Evolutionary conservation across 2,113 vertebrate species (phyloP).

Genomic region (Sigmodon hispidus): DNA sequence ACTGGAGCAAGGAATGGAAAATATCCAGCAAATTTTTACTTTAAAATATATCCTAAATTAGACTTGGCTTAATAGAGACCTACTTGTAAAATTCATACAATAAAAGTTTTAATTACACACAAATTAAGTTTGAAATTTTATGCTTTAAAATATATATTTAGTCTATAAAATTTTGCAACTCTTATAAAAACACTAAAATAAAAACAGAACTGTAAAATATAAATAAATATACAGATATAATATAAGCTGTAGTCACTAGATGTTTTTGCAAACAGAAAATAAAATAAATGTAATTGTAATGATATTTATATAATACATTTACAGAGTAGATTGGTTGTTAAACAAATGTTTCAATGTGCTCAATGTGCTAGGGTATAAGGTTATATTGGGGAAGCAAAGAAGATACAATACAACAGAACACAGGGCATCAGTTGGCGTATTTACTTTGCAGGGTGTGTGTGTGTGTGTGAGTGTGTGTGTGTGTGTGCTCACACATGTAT

Average conservation of each 20-base stretch:
- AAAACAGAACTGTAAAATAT: neutral
- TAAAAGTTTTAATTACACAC: slow-evolving; percentile 31
- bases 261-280: slow-evolving; percentile 32
- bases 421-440: neutral
- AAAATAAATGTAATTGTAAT: slow-evolving; percentile 40
- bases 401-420: neutral
- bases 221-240: slow-evolving; percentile 22
- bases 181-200: slow-evolving; percentile 41
- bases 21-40: neutral
- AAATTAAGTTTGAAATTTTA: slow-evolving; percentile 48
- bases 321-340: neutral
- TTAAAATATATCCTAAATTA: slow-evolving; percentile 17
- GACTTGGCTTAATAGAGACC: slow-evolving; percentile 5
- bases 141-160: slow-evolving; percentile 26
- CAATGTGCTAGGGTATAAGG: neutral
- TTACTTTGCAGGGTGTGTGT: neutral
- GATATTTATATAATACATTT: slow-evolving; percentile 25
- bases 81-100: slow-evolving; percentile 50
- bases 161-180: slow-evolving; percentile 40
- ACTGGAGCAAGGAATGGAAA: neutral
- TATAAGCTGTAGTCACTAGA: slow-evolving; percentile 32
- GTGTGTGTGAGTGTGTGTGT: neutral
- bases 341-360: neutral
- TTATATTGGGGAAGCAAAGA: neutral
- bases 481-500: neutral